Percentiles rank a stretch among this genome's conserved stretches.
Evolutionary conservation across 2,113 vertebrate genomes (phyloP).

Genomic region (Hydrochoerus hydrochaeris): DNA sequence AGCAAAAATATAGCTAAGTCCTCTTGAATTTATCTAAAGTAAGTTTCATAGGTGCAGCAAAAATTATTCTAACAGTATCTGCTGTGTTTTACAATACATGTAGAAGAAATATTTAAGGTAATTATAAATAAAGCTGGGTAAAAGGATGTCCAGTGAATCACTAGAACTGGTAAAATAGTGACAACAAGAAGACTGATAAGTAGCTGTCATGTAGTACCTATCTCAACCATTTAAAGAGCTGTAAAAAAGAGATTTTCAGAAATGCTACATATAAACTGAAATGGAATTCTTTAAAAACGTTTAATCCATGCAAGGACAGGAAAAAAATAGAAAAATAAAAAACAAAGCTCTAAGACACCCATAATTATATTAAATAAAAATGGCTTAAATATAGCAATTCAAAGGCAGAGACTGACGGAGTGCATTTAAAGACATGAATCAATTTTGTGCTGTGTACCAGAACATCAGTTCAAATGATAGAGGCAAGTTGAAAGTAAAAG

Average conservation of each 20-base stretch:
- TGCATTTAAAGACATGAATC: not conserved
- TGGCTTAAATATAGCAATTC: not conserved
- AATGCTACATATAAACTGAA: not conserved
- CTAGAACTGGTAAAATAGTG: slow-evolving; percentile 3
- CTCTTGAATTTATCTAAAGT: slow-evolving; percentile 30
- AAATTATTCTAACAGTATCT: slow-evolving; percentile 4
- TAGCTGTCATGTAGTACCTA: not conserved
- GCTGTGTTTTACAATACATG: slow-evolving; percentile 1
- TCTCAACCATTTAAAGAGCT: not conserved
- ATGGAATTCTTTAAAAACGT: slow-evolving; percentile 29
- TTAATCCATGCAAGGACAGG: not conserved
- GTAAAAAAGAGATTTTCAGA: not conserved
- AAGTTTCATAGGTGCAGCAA: slow-evolving; percentile 45
- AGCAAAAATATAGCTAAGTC: not conserved
- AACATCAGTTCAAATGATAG: slow-evolving; percentile 5
- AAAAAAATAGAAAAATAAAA: slow-evolving; percentile 30
- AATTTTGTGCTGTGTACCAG: not conserved
- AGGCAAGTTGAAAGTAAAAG: slow-evolving; percentile 34
- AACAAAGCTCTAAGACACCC: not conserved
- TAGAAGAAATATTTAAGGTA: slow-evolving; percentile 36
- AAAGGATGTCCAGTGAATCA: not conserved
- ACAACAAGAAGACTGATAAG: slow-evolving; percentile 7
- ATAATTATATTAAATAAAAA: slow-evolving; percentile 14
- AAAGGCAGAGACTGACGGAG: slow-evolving; percentile 10
- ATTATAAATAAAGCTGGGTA: not conserved